Conservation (phyloP, 92 coral and sea anemone genomes). For the Porites rus region DNA sequence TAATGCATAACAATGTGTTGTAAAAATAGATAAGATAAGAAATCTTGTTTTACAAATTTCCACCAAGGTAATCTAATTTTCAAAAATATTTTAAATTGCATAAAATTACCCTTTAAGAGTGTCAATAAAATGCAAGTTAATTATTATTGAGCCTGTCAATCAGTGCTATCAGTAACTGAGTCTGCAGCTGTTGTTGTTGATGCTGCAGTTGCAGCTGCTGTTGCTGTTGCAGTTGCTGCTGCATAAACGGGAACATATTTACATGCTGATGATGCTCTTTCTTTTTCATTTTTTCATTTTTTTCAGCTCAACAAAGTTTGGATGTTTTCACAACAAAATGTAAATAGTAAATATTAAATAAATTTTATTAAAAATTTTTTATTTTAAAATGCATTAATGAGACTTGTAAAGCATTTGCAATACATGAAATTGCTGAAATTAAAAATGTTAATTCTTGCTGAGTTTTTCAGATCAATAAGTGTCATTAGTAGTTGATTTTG, state of each 20-base stretch:
- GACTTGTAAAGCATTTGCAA: too few species aligned
- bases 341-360: constrained; percentile 8
- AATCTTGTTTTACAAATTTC: too few species aligned
- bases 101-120: too few species aligned
- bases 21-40: too few species aligned
- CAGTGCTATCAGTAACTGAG: neutral
- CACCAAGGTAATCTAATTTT: too few species aligned
- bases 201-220: constrained; percentile 7
- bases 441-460: constrained; percentile 3
- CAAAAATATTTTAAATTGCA: too few species aligned
- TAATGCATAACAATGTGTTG: too few species aligned
- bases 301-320: neutral
- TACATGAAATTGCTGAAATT: neutral
- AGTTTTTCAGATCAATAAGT: constrained; percentile 38
- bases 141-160: neutral
- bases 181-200: neutral
- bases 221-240: constrained; percentile 30
- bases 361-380: too few species aligned
- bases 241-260: constrained; percentile 30
- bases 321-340: constrained; percentile 12
- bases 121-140: too few species aligned
- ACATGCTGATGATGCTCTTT: neutral
- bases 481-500: constrained; percentile 38
- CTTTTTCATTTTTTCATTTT: constrained; percentile 20
- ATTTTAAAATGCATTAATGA: too few species aligned